Conservation (phyloP, 2,888 invertebrate genomes). For the Melanophora roralis region DNA sequence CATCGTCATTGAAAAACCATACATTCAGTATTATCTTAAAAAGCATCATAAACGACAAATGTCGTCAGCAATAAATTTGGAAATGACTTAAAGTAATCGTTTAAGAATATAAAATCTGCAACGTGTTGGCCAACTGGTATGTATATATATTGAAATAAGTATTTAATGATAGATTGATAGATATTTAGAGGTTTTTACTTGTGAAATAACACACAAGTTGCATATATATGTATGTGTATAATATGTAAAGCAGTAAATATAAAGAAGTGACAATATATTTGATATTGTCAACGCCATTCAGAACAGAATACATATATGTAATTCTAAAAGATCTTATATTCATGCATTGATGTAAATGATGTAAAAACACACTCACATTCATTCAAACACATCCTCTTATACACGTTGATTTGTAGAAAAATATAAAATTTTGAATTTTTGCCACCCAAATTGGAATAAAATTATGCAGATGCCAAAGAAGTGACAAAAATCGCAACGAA, state of each 20-base stretch:
- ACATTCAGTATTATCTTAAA: no score
- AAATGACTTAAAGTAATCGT: no score
- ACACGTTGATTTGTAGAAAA: neutral
- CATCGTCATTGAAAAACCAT: no score
- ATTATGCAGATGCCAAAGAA: conserved; percentile 63
- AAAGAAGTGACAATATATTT: conserved; percentile 59
- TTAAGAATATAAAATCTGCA: no score
- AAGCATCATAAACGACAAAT: no score
- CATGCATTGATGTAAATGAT: no score
- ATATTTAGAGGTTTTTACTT: conserved; percentile 48
- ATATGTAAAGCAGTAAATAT: neutral
- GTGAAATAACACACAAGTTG: neutral
- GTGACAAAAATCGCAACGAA: conserved; percentile 60
- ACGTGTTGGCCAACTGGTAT: no score
- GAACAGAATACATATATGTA: conserved; percentile 4
- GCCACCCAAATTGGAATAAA: conserved; percentile 61
- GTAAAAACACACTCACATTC: neutral
- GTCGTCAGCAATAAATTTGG: no score
- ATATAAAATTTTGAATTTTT: conserved; percentile 38
- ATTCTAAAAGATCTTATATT: conserved; percentile 7
- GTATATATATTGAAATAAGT: no score
- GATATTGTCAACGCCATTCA: conserved; percentile 66
- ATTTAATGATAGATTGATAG: conserved; percentile 56
- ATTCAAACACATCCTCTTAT: neutral
- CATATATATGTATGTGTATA: neutral